Percentiles rank a stretch among this genome's conserved stretches.
Evolutionary conservation across 30 jellyfish, hydroid and myxozoan genomes (phyloP).

Genomic region (Mastigias papua): DNA sequence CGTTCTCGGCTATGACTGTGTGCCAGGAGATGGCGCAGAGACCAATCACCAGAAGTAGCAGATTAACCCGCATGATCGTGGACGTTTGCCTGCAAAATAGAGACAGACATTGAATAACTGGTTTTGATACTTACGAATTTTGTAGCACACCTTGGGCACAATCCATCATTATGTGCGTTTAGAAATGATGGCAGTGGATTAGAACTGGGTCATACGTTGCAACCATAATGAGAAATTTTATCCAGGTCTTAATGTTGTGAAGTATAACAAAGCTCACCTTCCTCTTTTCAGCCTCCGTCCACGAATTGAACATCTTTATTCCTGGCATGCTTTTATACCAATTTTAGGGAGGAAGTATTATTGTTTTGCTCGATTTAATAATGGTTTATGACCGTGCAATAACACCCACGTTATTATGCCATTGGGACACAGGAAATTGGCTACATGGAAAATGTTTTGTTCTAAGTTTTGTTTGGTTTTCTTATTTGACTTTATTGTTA

Average conservation of each 20-base stretch:
- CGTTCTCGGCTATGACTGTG: not conserved
- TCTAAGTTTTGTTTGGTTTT: too few species aligned
- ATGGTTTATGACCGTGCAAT: too few species aligned
- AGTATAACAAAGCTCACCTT: not conserved
- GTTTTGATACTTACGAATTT: not conserved
- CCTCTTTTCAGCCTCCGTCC: not conserved
- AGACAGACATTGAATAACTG: not conserved
- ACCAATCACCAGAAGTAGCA: not conserved
- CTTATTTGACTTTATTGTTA: too few species aligned
- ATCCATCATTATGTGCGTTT: too few species aligned
- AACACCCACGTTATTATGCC: too few species aligned
- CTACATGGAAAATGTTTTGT: too few species aligned
- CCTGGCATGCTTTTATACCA: not conserved
- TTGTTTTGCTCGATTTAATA: not conserved
- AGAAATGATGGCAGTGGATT: not conserved
- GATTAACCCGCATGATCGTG: not conserved
- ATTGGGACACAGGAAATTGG: too few species aligned
- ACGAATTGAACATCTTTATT: not conserved
- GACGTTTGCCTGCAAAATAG: not conserved
- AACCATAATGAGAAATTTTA: too few species aligned
- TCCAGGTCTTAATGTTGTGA: too few species aligned
- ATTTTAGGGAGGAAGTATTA: not conserved
- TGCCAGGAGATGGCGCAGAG: slow-evolving; percentile 6
- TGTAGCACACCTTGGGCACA: too few species aligned
- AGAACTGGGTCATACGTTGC: too few species aligned